Conservation (phyloP, 2,888 invertebrate species). For the Colletes collaris region DNA sequence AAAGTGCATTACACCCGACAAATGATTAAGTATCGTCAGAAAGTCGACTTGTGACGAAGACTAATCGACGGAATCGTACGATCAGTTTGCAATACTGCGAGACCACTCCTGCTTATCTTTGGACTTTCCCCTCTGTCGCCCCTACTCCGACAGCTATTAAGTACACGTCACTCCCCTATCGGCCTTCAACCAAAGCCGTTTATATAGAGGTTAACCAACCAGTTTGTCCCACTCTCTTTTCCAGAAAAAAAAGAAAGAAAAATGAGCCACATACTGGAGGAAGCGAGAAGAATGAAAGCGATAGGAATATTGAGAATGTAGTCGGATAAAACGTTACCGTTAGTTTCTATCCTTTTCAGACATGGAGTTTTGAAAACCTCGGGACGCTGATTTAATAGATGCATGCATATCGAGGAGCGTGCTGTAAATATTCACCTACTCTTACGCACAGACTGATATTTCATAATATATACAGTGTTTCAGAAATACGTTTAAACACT, state of each 20-base stretch:
- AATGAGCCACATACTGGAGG: conserved; percentile 31
- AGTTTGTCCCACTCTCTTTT: conserved; percentile 82
- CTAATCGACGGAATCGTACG: conserved; percentile 68
- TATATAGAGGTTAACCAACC: conserved; percentile 82
- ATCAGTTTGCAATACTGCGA: conserved; percentile 70
- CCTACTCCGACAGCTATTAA: conserved; percentile 55
- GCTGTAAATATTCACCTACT: conserved; percentile 11
- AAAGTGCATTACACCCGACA: conserved; percentile 7
- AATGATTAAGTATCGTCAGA: conserved; percentile 21
- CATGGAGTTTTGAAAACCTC: conserved; percentile 15
- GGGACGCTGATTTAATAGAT: conserved; percentile 24
- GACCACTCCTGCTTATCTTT: conserved; percentile 81
- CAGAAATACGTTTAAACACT: too few species aligned
- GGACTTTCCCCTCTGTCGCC: conserved; percentile 79
- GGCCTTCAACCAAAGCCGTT: conserved; percentile 61
- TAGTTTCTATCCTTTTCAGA: conserved; percentile 30
- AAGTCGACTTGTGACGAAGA: conserved; percentile 42
- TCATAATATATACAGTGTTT: neutral
- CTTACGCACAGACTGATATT: neutral
- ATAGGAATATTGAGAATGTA: conserved; percentile 51
- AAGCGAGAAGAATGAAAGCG: conserved; percentile 55
- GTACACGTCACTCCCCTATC: conserved; percentile 67
- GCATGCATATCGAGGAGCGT: neutral
- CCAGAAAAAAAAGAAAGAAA: conserved; percentile 68
- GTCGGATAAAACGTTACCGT: conserved; percentile 39